phyloP scores from a whole-genome alignment of 2,888 invertebrate species.

The Hesperia comma region DNA sequence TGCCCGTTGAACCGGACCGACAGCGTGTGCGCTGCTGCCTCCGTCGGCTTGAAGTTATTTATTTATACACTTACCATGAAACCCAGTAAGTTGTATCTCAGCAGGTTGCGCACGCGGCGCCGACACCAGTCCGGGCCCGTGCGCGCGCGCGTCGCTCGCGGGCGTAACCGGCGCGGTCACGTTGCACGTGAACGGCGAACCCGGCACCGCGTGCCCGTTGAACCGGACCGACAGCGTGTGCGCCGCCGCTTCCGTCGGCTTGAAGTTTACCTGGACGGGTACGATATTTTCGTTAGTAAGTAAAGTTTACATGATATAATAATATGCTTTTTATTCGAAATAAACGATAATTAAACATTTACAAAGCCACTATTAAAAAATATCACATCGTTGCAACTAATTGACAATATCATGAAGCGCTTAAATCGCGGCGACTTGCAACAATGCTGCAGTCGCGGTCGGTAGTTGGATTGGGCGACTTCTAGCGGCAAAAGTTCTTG shows the following conservation, averaged over 20 bases:
- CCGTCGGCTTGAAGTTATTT: conserved; percentile 99
- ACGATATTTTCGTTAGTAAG: no score
- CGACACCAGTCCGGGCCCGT: conserved; percentile 71
- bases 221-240: conserved; percentile 95
- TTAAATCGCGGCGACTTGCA: no score
- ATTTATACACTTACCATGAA: no score
- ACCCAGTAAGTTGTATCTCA: conserved; percentile 76
- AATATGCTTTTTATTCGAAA: no score
- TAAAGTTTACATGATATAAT: no score
- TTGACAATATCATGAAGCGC: no score
- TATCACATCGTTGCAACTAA: no score
- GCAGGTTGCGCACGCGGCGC: conserved; percentile 70
- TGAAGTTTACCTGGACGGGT: conserved; percentile 91
- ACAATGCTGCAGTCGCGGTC: no score
- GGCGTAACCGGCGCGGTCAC: conserved; percentile 83
- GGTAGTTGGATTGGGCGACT: no score
- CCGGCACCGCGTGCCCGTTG: conserved; percentile 90
- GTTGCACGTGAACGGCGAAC: conserved; percentile 97
- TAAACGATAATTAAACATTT: no score
- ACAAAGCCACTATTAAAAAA: no score
- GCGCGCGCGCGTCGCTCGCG: conserved; percentile 72
- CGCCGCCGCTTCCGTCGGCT: conserved; percentile 95
- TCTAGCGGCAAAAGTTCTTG: no score
- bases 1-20: conserved; percentile 93
- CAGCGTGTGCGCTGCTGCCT: conserved; percentile 94